Conservation (phyloP, 2,113 vertebrate species). For the Nannobrachium achirus region DNA sequence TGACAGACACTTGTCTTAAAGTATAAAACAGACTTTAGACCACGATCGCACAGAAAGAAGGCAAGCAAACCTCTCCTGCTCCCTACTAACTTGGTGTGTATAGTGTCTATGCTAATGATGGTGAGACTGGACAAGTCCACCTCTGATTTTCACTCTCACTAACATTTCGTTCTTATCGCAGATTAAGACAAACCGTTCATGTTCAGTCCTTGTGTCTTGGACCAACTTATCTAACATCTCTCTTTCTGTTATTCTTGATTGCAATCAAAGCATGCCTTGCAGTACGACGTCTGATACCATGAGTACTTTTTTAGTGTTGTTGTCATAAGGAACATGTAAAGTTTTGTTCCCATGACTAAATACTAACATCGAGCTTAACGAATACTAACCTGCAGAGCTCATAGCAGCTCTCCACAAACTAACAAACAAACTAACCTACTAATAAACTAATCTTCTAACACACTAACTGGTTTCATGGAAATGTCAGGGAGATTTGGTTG, state of each 20-base stretch:
- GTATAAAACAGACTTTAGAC: neutral
- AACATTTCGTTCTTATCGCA: slow-evolving; percentile 35
- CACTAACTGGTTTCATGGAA: slow-evolving; percentile 36
- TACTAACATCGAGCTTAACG: slow-evolving; percentile 42
- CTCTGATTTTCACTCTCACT: slow-evolving; percentile 43
- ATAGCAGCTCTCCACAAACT: slow-evolving; percentile 54
- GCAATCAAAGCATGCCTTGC: slow-evolving; percentile 37
- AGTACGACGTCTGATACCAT: neutral
- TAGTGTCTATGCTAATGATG: slow-evolving; percentile 52
- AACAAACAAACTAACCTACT: slow-evolving; percentile 75
- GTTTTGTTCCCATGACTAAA: neutral
- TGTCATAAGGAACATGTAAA: neutral
- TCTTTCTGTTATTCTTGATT: slow-evolving; percentile 17
- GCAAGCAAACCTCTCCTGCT: slow-evolving; percentile 24
- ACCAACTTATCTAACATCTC: neutral
- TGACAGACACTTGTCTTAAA: too few relatives aligned
- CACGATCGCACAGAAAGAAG: slow-evolving; percentile 25
- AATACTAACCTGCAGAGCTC: slow-evolving; percentile 59
- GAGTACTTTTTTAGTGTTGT: too few relatives aligned
- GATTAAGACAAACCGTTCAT: neutral
- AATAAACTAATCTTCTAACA: slow-evolving; percentile 68
- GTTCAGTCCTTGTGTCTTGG: neutral
- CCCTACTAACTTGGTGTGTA: slow-evolving; percentile 36
- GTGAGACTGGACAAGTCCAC: slow-evolving; percentile 31
- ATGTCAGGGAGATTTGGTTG: slow-evolving; percentile 10